Percentiles rank a stretch among this genome's conserved stretches.
These are phyloP conservation scores for Vireo griseus DNA, from an alignment of 2,797 vertebrate species.

Conservation along the genomic window DNA sequence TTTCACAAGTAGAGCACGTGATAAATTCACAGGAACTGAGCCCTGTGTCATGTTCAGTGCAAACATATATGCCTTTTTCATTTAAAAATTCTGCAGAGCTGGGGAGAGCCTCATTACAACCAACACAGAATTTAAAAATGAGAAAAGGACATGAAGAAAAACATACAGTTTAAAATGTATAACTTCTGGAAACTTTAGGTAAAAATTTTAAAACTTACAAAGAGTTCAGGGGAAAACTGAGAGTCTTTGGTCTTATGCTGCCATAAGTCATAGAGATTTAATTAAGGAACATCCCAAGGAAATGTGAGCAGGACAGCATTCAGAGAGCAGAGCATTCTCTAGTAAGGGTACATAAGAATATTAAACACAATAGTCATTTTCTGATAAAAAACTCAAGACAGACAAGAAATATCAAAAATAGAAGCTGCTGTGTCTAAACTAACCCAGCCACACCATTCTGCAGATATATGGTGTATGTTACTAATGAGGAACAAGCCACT, in stretches of 20 bases:
- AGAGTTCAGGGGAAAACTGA: neutral
- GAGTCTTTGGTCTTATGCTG: neutral
- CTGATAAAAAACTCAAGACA: neutral
- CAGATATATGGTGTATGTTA: neutral
- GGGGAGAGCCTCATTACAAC: neutral
- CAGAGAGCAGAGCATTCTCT: neutral
- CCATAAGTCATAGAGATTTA: neutral
- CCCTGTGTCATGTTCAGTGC: neutral
- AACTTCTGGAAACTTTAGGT: neutral
- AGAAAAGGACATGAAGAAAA: neutral
- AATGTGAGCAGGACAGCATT: neutral
- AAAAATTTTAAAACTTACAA: neutral
- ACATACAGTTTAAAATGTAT: neutral
- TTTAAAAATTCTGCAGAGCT: neutral
- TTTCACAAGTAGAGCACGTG: neutral
- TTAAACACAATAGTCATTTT: neutral
- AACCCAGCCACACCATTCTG: neutral
- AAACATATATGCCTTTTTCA: neutral
- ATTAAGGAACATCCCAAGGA: neutral
- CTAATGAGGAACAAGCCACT: neutral
- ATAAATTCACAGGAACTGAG: slow-evolving; percentile 30
- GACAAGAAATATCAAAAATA: neutral
- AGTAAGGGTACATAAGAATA: neutral
- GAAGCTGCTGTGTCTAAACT: neutral
- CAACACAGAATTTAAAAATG: neutral